These are phyloP conservation scores for Elymnias hypermnestra DNA, from an alignment of 1,140 invertebrate genomes.

Conservation along the genomic window DNA sequence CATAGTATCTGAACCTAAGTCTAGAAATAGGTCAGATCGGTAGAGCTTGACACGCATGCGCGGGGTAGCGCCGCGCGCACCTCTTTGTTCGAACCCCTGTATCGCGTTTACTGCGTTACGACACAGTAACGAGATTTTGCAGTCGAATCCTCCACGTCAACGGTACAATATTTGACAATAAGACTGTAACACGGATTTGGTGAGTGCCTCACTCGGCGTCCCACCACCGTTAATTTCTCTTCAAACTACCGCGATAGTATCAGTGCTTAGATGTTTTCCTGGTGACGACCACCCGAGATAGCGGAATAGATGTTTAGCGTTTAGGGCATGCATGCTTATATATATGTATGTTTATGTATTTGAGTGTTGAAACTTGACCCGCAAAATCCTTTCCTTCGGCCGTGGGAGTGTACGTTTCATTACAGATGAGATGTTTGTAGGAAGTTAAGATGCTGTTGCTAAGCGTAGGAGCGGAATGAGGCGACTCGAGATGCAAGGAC, in stretches of 20 bases:
- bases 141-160: constrained; percentile 28
- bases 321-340: constrained; percentile 68
- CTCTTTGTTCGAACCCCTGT: constrained; percentile 20
- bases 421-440: constrained; percentile 62
- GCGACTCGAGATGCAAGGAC: constrained; percentile 61
- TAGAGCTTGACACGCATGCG: constrained; percentile 24
- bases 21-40: constrained; percentile 48
- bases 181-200: constrained; percentile 24
- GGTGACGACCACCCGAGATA: constrained; percentile 45
- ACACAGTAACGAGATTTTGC: constrained; percentile 27
- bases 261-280: constrained; percentile 53
- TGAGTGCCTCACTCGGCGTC: constrained; percentile 40
- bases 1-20: constrained; percentile 13
- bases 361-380: constrained; percentile 50
- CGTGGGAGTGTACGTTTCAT: constrained; percentile 54
- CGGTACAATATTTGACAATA: constrained; percentile 21
- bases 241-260: constrained; percentile 32
- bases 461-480: constrained; percentile 63
- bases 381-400: constrained; percentile 44
- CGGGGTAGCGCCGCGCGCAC: constrained; percentile 29
- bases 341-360: constrained; percentile 60
- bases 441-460: constrained; percentile 60
- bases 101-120: constrained; percentile 21
- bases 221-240: constrained; percentile 2
- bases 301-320: constrained; percentile 60